These are phyloP conservation scores for Heliconius aoede DNA, from an alignment of 2,888 invertebrate species.

Conservation along the genomic window DNA sequence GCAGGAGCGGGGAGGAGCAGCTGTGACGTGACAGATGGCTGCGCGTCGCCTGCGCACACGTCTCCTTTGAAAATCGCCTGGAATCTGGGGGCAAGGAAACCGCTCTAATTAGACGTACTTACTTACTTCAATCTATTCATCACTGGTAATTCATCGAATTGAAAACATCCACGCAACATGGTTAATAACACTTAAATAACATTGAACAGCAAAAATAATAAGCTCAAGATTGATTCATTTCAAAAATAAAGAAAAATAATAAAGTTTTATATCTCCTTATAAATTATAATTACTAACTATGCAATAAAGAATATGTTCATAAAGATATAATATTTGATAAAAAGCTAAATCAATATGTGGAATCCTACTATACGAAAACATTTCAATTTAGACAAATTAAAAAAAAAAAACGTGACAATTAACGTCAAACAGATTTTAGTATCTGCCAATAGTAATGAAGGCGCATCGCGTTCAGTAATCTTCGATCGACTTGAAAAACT, in stretches of 20 bases:
- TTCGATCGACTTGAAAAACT: slow-evolving; percentile 56
- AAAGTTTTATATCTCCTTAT: neutral
- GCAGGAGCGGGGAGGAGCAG: slow-evolving; percentile 66
- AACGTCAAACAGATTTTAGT: slow-evolving; percentile 48
- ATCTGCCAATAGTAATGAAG: slow-evolving; percentile 46
- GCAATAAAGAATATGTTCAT: neutral
- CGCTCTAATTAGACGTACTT: slow-evolving; percentile 75
- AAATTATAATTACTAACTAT: neutral
- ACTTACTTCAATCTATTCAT: slow-evolving; percentile 61
- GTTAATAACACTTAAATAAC: neutral
- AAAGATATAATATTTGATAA: slow-evolving; percentile 13
- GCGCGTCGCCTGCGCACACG: slow-evolving; percentile 72
- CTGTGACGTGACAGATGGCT: slow-evolving; percentile 77
- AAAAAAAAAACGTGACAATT: slow-evolving; percentile 46
- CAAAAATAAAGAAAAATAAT: slow-evolving; percentile 2
- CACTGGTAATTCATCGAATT: slow-evolving; percentile 45
- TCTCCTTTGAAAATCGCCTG: slow-evolving; percentile 66
- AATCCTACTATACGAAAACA: slow-evolving; percentile 40
- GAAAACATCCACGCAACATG: slow-evolving; percentile 2
- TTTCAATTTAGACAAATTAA: slow-evolving; percentile 37
- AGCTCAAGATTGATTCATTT: neutral
- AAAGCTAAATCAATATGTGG: slow-evolving; percentile 38
- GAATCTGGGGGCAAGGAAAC: slow-evolving; percentile 63
- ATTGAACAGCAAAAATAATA: neutral
- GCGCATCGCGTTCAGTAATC: slow-evolving; percentile 52